Percentiles rank a stretch among this genome's conserved stretches.
Evolutionary conservation across 2,113 vertebrate species (phyloP).

Genomic region (Equus quagga): DNA sequence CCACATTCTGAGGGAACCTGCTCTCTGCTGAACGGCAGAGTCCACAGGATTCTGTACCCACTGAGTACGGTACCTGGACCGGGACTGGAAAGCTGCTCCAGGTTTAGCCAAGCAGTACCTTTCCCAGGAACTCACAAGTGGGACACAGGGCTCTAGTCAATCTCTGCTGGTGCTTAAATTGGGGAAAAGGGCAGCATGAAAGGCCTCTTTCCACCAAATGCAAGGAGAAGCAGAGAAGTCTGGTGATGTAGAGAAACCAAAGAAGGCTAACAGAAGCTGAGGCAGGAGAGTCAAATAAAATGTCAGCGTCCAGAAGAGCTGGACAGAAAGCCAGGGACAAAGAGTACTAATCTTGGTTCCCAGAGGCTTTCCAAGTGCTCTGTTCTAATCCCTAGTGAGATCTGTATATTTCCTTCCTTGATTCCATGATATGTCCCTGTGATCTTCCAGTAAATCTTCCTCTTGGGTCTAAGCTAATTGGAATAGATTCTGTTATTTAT

Average conservation of each 20-base stretch:
- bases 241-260: not conserved
- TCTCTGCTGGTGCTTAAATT: not conserved
- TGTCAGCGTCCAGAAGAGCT: not conserved
- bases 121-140: not conserved
- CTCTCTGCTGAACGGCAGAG: not conserved
- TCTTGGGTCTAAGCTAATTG: not conserved
- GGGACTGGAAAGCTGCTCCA: not conserved
- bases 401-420: not conserved
- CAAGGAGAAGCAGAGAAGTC: not conserved
- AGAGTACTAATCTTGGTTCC: not conserved
- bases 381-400: not conserved
- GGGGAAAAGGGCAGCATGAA: not conserved
- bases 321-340: not conserved
- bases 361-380: not conserved
- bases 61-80: not conserved
- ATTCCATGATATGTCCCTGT: not conserved
- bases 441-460: conserved; percentile 6
- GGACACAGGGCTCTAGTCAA: not conserved
- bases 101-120: not conserved
- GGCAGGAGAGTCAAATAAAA: not conserved
- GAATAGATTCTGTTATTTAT: not conserved
- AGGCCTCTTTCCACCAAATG: not conserved
- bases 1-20: not conserved
- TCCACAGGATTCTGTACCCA: not conserved
- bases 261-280: not conserved